Base-by-base conservation (phyloP, 2,797 vertebrate species). In the Paguma larvata region DNA sequence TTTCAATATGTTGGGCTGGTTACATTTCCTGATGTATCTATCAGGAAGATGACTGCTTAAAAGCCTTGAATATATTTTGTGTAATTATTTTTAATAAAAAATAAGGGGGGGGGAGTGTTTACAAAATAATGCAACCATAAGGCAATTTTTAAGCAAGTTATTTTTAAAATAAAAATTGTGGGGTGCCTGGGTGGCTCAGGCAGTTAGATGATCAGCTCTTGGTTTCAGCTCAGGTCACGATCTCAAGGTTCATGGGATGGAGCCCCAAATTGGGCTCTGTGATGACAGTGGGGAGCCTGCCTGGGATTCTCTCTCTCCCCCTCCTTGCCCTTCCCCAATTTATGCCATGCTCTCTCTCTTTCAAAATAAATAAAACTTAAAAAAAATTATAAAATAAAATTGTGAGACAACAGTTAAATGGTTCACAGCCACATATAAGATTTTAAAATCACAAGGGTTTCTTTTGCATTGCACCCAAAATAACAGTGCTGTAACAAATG, bases 81-180 rank as follows among this genome's bases (percentile, higher is more conserved):
- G 75, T 46, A 67, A 41, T 65, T 73, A 70, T 32, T 78, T 93
- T 93, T 65, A 65, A 63, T 12, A 6, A 46, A 89, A 51, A 92
- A 78, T 6, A 59, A 23, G 23, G 41, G 32, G 63, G 5, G 13
- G 0, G 30, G 19, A 68, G 5, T 12, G 3, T 89, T 83, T 73
- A 79, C 56, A 88, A 93, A 97, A 67, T 68, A 95, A 25, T 78
- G 30, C 44, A 89, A 78, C 25, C n/a, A 11, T 48, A 70, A 90
- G 38, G 27, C 48, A 38, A 16, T 83, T 77, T 85, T 62, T 48
- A 85, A 89, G 70, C 27, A 82, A 85, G 44, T 90, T 59, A 59
- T 59, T 59, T 59, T 59, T 23, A 59, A 59, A 59, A 59, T 23
- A 59, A 59, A 59, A 59, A 23, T 59, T 59, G 56, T 59, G 56